A percentile compares a stretch with the other conserved stretches of the same genome.
Evolutionary conservation across 2,888 invertebrate genomes (phyloP).

Genomic region (Tipula vernalis): DNA sequence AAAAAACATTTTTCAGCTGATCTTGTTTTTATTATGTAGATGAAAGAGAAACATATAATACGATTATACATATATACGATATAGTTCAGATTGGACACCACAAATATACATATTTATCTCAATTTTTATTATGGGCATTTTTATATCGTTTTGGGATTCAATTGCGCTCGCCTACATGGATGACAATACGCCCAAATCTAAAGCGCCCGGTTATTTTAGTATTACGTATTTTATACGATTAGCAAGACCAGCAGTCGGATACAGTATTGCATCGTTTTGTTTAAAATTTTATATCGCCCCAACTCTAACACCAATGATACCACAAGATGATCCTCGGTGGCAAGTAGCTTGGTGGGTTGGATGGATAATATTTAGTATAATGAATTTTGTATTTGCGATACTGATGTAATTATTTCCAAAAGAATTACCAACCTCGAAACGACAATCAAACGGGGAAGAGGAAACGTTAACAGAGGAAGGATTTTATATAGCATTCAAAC

Average conservation of each 20-base stretch:
- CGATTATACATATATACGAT: too few species aligned
- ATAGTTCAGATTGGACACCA: conserved; percentile 43
- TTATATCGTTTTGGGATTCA: conserved; percentile 54
- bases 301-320: conserved; percentile 48
- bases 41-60: too few species aligned
- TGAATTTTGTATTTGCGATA: conserved; percentile 44
- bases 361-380: conserved; percentile 51
- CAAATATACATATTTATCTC: conserved; percentile 50
- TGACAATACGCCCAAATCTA: conserved; percentile 60
- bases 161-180: conserved; percentile 65
- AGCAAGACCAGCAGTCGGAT: conserved; percentile 57
- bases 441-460: conserved; percentile 26
- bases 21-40: too few species aligned
- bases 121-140: conserved; percentile 57
- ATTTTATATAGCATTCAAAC: conserved; percentile 39
- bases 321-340: conserved; percentile 59
- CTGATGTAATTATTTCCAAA: conserved; percentile 56
- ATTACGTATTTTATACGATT: conserved; percentile 51
- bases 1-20: too few species aligned
- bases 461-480: conserved; percentile 12
- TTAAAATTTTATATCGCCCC: conserved; percentile 54
- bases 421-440: conserved; percentile 50
- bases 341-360: conserved; percentile 76
- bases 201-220: conserved; percentile 56
- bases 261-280: conserved; percentile 49